These are phyloP conservation scores for Drosophila gunungcola DNA, from an alignment of 1,140 invertebrate species.

Conservation along the genomic window DNA sequence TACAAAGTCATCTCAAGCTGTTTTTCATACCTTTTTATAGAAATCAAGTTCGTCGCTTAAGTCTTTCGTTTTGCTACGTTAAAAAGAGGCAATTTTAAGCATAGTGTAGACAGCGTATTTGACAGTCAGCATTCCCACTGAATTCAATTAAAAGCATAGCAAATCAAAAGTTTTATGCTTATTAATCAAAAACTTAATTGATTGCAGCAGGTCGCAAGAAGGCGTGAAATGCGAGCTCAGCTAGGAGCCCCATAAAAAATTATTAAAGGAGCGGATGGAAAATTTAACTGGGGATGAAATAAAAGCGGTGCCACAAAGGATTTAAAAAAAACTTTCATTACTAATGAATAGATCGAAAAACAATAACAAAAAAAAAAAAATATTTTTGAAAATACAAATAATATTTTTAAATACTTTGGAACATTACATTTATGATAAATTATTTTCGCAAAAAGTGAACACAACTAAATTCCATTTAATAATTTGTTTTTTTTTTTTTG, in stretches of 20 bases:
- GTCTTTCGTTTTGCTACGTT: constrained; percentile 22
- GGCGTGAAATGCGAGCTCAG: constrained; percentile 48
- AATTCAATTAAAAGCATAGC: constrained; percentile 63
- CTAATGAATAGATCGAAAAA: too few relatives aligned
- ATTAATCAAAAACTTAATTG: constrained; percentile 67
- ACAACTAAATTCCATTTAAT: too few relatives aligned
- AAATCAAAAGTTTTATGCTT: constrained; percentile 58
- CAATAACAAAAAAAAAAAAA: too few relatives aligned
- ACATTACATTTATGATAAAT: too few relatives aligned
- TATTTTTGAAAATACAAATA: too few relatives aligned
- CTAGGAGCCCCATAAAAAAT: neutral
- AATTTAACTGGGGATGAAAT: neutral
- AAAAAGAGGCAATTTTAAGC: neutral
- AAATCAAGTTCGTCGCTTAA: constrained; percentile 24
- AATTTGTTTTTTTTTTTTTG: too few relatives aligned
- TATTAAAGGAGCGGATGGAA: neutral
- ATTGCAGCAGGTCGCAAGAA: constrained; percentile 44
- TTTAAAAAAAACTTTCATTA: neutral
- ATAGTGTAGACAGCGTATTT: neutral
- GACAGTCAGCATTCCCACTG: neutral
- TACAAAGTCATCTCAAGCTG: constrained; percentile 24
- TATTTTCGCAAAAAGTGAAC: too few relatives aligned
- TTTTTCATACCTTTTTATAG: neutral
- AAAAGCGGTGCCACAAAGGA: neutral
- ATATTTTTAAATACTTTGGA: too few relatives aligned